Conservation (phyloP, 1,140 invertebrate species). For the Diuraphis noxia region DNA sequence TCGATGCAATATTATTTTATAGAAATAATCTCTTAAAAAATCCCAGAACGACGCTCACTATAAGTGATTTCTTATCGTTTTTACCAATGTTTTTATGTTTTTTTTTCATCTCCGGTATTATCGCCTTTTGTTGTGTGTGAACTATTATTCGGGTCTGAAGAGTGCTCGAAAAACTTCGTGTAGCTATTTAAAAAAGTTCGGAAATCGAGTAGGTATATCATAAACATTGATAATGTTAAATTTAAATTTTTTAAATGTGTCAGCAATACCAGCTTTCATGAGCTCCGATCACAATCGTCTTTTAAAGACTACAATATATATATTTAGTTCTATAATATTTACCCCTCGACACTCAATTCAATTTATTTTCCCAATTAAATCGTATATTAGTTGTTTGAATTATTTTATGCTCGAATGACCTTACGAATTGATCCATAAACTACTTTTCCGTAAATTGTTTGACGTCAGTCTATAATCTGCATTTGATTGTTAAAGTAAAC, state of each 20-base stretch:
- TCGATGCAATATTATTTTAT: neutral
- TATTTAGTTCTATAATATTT: neutral
- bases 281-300: too few species aligned
- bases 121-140: neutral
- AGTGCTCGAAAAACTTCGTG: neutral
- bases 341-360: neutral
- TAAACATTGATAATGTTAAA: neutral
- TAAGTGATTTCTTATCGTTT: neutral
- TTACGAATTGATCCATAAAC: neutral
- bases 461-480: neutral
- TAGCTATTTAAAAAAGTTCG: neutral
- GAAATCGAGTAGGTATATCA: neutral
- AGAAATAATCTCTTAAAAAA: neutral
- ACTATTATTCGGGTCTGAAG: neutral
- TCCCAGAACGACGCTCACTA: neutral
- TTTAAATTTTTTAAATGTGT: neutral
- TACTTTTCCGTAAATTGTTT: neutral
- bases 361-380: neutral
- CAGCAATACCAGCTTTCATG: neutral
- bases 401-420: neutral
- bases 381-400: neutral
- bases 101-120: neutral
- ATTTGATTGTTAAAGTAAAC: neutral
- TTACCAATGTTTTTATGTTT: neutral
- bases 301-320: too few species aligned